Percentiles rank a stretch among this genome's conserved stretches.
These are phyloP conservation scores for Drosophila nasuta DNA, from an alignment of 1,140 invertebrate species.

Conservation along the genomic window DNA sequence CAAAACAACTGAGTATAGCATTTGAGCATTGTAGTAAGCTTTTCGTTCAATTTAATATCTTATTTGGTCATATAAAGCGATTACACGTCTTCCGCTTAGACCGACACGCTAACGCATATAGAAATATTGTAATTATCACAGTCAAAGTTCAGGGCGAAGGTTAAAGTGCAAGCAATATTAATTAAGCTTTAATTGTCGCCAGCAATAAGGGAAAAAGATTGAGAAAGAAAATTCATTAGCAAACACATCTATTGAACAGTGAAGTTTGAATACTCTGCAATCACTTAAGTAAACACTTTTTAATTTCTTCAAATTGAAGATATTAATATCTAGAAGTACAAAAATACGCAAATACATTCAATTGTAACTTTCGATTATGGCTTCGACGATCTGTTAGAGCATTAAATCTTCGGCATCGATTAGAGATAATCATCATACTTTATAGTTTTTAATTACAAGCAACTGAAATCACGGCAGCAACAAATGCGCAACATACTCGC, in stretches of 20 bases:
- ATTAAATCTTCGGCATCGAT: neutral
- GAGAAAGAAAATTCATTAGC: slow-evolving; percentile 28
- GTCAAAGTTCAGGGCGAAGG: slow-evolving; percentile 54
- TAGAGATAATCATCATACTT: slow-evolving; percentile 6
- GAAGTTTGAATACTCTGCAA: neutral
- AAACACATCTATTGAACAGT: neutral
- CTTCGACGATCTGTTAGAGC: neutral
- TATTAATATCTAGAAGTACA: neutral
- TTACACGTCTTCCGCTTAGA: slow-evolving; percentile 32
- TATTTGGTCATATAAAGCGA: slow-evolving; percentile 20
- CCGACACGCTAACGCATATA: slow-evolving; percentile 35
- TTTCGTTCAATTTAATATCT: slow-evolving; percentile 3
- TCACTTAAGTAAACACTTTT: neutral
- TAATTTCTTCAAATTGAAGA: neutral
- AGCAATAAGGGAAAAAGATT: neutral
- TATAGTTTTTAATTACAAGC: slow-evolving; percentile 35
- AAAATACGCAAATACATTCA: neutral
- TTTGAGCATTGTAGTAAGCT: neutral
- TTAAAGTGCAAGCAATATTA: slow-evolving; percentile 51
- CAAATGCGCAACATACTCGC: slow-evolving; percentile 34
- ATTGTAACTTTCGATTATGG: neutral
- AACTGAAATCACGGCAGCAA: slow-evolving; percentile 17
- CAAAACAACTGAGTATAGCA: neutral
- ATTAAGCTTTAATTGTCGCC: slow-evolving; percentile 47
- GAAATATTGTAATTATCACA: slow-evolving; percentile 33